Conservation (phyloP, 92 coral and sea anemone species). For the Hydrozoanthus gracilis region DNA sequence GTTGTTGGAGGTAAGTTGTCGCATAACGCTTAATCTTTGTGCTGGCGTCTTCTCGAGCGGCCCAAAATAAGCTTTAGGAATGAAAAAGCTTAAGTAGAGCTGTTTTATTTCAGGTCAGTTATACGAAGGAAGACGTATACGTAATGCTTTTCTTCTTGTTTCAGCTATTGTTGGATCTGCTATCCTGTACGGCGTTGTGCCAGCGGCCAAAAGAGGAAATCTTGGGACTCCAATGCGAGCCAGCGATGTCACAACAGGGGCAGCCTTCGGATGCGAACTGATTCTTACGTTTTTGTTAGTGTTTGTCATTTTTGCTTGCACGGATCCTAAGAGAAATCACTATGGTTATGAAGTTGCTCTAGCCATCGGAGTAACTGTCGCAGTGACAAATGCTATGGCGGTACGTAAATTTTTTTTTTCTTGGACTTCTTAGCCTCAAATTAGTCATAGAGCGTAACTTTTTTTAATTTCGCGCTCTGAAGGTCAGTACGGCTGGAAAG, state of each 20-base stretch:
- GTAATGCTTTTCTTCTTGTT: no score
- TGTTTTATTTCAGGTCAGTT: no score
- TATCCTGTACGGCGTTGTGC: constrained; percentile 82
- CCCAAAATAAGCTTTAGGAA: no score
- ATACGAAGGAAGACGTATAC: no score
- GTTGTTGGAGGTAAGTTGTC: constrained; percentile 78
- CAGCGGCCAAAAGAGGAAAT: constrained; percentile 75
- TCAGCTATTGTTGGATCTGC: constrained; percentile 94
- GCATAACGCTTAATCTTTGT: no score
- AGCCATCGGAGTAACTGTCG: constrained; percentile 35
- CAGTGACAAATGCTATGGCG: constrained; percentile 14
- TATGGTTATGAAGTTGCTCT: constrained; percentile 34
- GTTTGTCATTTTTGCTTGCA: constrained; percentile 27
- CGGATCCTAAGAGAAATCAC: constrained; percentile 31
- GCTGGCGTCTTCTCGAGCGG: no score
- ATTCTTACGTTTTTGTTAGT: constrained; percentile 19
- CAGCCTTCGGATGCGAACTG: constrained; percentile 41
- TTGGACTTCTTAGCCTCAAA: not conserved
- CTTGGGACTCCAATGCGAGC: constrained; percentile 87
- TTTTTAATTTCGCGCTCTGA: no score
- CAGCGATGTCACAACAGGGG: constrained; percentile 80
- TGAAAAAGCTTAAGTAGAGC: no score
- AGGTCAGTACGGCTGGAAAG: no score
- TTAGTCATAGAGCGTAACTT: no score
- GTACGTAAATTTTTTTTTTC: not conserved